Conservation (phyloP, 2,797 vertebrate species). For the Tauraco hartlaubi region DNA sequence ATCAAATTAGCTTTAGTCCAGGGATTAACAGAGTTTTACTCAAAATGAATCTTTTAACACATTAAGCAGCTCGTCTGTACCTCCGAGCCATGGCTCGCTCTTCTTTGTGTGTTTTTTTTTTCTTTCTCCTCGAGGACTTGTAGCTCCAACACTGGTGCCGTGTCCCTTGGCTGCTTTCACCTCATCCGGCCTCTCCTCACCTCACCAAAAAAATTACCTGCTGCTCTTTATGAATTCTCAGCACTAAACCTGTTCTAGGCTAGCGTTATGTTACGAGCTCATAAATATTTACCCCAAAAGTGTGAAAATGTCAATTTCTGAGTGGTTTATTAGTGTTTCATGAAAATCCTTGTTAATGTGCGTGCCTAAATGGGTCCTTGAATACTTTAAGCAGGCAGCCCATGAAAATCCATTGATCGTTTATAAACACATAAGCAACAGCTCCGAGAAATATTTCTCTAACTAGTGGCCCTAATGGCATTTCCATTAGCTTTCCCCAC, state of each 20-base stretch:
- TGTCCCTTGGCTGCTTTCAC: accelerated
- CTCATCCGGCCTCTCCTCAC: not conserved
- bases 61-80: accelerated
- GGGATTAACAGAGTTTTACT: not conserved
- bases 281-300: not conserved
- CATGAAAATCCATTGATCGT: not conserved
- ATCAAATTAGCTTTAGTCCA: not conserved
- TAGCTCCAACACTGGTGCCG: accelerated
- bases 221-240: not conserved
- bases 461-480: not conserved
- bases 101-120: too few relatives aligned
- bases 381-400: not conserved
- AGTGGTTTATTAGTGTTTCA: not conserved
- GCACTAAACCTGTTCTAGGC: not conserved
- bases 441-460: not conserved
- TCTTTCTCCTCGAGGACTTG: not conserved
- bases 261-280: not conserved
- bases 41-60: not conserved
- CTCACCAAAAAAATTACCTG: not conserved
- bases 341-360: not conserved
- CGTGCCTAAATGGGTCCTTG: not conserved
- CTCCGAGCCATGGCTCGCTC: not conserved
- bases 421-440: not conserved
- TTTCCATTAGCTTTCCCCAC: not conserved
- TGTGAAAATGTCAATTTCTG: not conserved